These are phyloP conservation scores for Carposina sasakii DNA, from an alignment of 1,140 invertebrate genomes.

Conservation along the genomic window DNA sequence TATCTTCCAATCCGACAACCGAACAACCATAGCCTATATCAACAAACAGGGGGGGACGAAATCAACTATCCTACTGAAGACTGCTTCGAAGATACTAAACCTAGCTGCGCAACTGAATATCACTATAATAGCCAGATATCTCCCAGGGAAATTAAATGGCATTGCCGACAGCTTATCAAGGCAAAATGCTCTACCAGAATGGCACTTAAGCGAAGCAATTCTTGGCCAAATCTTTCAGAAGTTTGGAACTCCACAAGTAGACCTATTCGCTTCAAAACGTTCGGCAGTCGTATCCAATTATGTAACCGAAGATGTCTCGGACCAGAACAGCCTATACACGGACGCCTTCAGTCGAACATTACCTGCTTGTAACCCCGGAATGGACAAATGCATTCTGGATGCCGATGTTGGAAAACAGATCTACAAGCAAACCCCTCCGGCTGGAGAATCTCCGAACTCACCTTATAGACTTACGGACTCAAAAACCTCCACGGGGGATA, in stretches of 20 bases:
- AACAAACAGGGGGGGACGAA: no score
- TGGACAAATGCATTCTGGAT: constrained; percentile 32
- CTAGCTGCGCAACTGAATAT: background rate
- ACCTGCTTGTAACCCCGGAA: constrained; percentile 24
- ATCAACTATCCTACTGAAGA: constrained; percentile 18
- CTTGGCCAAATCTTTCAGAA: constrained; percentile 20
- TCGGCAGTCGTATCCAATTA: constrained; percentile 26
- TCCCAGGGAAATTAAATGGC: constrained; percentile 27
- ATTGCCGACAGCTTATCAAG: constrained; percentile 31
- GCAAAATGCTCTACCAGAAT: constrained; percentile 23
- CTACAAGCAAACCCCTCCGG: constrained; percentile 12
- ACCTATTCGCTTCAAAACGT: constrained; percentile 26
- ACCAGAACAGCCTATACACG: constrained; percentile 22
- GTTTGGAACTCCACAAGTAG: constrained; percentile 28
- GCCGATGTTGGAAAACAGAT: constrained; percentile 18
- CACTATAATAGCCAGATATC: constrained; percentile 17
- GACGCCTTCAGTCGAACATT: constrained; percentile 29
- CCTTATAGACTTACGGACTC: constrained; percentile 21
- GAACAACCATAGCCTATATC: constrained; percentile 12
- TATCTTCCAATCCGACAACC: background rate
- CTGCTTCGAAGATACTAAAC: background rate
- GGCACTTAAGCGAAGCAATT: constrained; percentile 21
- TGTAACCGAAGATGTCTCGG: constrained; percentile 21
- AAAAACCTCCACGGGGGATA: constrained; percentile 13
- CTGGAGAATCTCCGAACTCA: constrained; percentile 15